Evolutionary conservation across 1,140 invertebrate species (phyloP).

Genomic region (Diorhabda carinulata): DNA sequence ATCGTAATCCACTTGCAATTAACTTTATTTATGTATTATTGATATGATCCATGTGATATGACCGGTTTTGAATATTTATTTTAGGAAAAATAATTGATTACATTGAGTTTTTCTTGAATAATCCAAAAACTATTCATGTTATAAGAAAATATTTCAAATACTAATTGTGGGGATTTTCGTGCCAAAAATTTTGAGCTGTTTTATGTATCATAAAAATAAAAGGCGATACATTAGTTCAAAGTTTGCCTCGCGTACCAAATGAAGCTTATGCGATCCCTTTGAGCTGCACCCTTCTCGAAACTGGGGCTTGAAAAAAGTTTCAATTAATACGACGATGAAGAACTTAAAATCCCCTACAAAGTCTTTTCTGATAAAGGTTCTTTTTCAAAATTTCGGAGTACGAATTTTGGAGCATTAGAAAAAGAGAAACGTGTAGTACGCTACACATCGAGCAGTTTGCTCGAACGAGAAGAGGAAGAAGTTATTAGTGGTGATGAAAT

Average conservation of each 20-base stretch:
- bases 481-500: too few relatives aligned
- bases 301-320: neutral
- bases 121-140: too few relatives aligned
- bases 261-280: neutral
- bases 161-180: too few relatives aligned
- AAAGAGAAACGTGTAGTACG: neutral
- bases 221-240: neutral
- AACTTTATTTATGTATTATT: too few relatives aligned
- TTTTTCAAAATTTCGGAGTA: neutral
- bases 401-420: neutral
- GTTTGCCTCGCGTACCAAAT: neutral
- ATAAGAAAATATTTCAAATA: too few relatives aligned
- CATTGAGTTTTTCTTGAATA: too few relatives aligned
- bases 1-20: too few relatives aligned
- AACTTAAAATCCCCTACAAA: neutral
- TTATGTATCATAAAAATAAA: neutral
- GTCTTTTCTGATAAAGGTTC: neutral
- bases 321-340: neutral
- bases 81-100: too few relatives aligned
- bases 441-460: too few relatives aligned
- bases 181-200: neutral
- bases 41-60: too few relatives aligned
- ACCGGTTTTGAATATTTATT: too few relatives aligned
- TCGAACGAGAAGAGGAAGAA: too few relatives aligned
- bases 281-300: neutral